Evolutionary conservation across 2,113 vertebrate genomes (phyloP), one percentile per base, ranked within the genome.

Genomic region (Recurvirostra avosetta): DNA sequence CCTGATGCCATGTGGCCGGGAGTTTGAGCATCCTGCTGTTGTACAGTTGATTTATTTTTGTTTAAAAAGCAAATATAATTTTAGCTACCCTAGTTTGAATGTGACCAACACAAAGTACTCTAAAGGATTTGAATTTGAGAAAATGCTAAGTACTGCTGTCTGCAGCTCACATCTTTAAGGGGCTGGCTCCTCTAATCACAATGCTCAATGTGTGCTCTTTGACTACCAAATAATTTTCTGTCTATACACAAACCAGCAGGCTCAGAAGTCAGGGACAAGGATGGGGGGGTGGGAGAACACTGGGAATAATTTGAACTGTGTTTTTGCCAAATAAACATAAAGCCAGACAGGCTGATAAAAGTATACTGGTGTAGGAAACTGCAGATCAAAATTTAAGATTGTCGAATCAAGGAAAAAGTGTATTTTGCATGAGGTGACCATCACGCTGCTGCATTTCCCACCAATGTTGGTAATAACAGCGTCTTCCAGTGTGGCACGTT

Each of bases 51-150:
- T 90, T 83, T 92, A 8, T 71, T 38, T 88, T 84, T 80, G 79
- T 43, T 88, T 82, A 29, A 11, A 55, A 62, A 49, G 71, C n/a
- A 67, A 90, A 88, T 55, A 15, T 86, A 90, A 92, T 96, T 96
- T 94, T 92, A 96, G 95, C 92, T 96, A 96, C 75, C 90, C 92
- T 50, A 94, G 36, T 96, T 95, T 86, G 85, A 66, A 38, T 58
- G 85, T 67, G 94, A 79, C 88, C 82, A 41, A 38, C 14, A 3
- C 6, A 2, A 68, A 86, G 56, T 1, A 29, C 59, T 77, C 6
- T 1, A 8, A 68, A 85, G 85, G 81, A 61, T 49, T 3, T 12
- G 45, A 52, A 67, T 15, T 2, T 18, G 50, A 75, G 83, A 22
- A 72, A 68, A 63, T 1, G 41, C 71, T 22, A 50, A 5, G 67